A percentile compares a stretch with the other conserved stretches of the same genome.
Conservation (phyloP, 35 echinoderm and acorn worm genomes). For the Patiria miniata region DNA sequence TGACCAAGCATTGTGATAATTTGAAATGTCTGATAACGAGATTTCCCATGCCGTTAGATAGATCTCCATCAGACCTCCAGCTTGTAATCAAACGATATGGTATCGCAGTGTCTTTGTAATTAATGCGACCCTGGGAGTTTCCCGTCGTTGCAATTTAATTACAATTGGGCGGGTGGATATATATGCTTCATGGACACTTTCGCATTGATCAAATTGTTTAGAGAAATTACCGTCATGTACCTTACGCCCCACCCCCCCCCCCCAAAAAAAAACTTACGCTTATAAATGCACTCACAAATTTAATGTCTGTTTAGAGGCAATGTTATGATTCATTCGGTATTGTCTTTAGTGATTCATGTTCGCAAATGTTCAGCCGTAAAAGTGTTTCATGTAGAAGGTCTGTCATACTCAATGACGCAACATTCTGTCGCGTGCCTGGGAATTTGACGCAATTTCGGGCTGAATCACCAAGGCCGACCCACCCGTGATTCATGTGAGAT, state of each 20-base stretch:
- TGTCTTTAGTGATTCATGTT: neutral
- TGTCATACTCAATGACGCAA: neutral
- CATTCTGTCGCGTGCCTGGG: constrained; percentile 3
- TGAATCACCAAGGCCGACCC: constrained; percentile 7
- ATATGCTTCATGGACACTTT: neutral
- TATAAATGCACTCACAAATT: no score
- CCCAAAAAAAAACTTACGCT: no score
- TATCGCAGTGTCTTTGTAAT: neutral
- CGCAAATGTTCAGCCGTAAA: neutral
- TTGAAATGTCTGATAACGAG: no score
- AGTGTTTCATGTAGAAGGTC: no score
- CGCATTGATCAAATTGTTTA: neutral
- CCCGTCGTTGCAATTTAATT: neutral
- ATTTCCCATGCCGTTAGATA: no score
- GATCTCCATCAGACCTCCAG: no score
- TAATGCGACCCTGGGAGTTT: neutral
- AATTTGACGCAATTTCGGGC: neutral
- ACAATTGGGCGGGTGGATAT: neutral
- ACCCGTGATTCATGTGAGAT: neutral
- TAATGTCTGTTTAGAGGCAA: no score
- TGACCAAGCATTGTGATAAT: no score
- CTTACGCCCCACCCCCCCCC: no score
- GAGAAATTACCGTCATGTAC: neutral
- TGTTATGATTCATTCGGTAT: neutral
- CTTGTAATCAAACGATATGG: no score